Evolutionary conservation across 2,888 invertebrate genomes (phyloP), one percentile per base, ranked within the genome.

Genomic region (Hymenopus coronatus): DNA sequence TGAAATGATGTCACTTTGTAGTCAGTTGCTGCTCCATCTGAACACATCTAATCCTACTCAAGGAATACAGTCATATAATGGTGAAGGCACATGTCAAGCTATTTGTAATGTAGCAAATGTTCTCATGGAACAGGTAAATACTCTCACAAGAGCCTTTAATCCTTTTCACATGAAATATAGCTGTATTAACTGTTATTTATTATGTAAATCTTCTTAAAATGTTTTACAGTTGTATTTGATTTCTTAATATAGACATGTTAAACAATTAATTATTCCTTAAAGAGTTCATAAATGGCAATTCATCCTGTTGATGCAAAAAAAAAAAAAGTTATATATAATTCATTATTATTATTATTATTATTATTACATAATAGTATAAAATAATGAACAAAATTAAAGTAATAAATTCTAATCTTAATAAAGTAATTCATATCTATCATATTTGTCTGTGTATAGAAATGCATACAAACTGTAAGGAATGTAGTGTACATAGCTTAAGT

Each of bases 1-100:
- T 1, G 97, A 97, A 93, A 96, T 98, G 95, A 96, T 97, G 0
- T 96, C 96, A 0, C 94, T 98, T 81, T 96, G 96, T 92, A 96
- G 97, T 87, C 98, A 98, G 93, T 93, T 98, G 25, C 93, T 98
- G 82, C 94, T 98, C 0, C 96, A 97, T 91, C 94, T 97, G 28
- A 97, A 97, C 92, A 96, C 96, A 9, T 90, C 91, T 15, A 93
- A 93, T 6, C 93, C 93, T 82, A 91, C 91, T 12, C 90, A 91
- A 70, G 92, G 92, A 86, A 92, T 93, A 4, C 91, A 93, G 6
- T 94, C 94, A 83, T 95, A 95, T 91, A 96, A 96, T 91, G 95
- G 96, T 0, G 96, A 96, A 91, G 95, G 96, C 20, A 94, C 96
- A 25, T 96, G 96, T 92, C 95, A 96, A 91, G 96, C 96, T 0